A percentile compares a stretch with the other conserved stretches of the same genome.
Conservation (phyloP, 2,113 vertebrate species). For the Pycnonotus jocosus region DNA sequence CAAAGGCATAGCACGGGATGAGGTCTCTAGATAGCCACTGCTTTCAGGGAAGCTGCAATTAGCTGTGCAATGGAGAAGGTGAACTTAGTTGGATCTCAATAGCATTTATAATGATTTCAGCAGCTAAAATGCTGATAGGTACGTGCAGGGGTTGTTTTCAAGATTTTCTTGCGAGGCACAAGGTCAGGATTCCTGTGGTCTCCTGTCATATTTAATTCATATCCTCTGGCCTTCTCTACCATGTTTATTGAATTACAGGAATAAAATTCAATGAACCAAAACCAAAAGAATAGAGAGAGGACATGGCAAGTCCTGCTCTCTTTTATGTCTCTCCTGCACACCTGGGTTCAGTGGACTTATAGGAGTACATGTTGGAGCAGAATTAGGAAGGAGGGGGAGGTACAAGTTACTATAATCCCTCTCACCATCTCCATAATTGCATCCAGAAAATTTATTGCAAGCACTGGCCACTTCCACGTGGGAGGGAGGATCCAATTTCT, state of each 20-base stretch:
- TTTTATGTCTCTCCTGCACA: not conserved
- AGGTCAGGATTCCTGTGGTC: conserved; percentile 57
- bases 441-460: not conserved
- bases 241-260: conserved; percentile 48
- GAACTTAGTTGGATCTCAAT: not conserved
- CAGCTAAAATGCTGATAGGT: not conserved
- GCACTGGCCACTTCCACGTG: not conserved
- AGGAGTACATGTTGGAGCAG: not conserved
- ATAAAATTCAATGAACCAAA: conserved; percentile 54
- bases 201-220: conserved; percentile 64
- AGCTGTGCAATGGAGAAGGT: not conserved
- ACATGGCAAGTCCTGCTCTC: not conserved
- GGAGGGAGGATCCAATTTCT: not conserved
- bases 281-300: conserved; percentile 18
- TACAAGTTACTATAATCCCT: not conserved
- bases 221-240: conserved; percentile 4
- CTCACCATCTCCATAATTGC: not conserved
- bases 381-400: not conserved
- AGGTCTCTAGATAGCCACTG: not conserved
- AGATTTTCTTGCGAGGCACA: conserved; percentile 36
- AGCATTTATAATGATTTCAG: conserved; percentile 33
- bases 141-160: not conserved
- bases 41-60: conserved; percentile 40
- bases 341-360: not conserved
- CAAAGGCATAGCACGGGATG: not conserved